Evolutionary conservation across 2,888 invertebrate species (phyloP).

Genomic region (Venusia cambrica): DNA sequence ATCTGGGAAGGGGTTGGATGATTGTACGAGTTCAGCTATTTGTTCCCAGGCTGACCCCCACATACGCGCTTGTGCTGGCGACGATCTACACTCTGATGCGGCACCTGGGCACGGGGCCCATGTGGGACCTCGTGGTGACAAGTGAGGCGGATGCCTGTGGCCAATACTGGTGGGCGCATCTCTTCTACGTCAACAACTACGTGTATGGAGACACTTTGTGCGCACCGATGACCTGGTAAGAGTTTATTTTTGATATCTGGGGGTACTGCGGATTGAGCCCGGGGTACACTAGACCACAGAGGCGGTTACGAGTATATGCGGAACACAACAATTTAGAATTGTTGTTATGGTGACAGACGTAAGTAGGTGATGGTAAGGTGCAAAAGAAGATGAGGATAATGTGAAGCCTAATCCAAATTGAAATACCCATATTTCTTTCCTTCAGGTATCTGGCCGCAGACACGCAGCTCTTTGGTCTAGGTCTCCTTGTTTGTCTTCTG

Average conservation of each 20-base stretch:
- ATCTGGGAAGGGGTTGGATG: no score
- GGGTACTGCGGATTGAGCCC: no score
- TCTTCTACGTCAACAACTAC: slow-evolving; percentile 71
- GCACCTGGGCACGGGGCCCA: slow-evolving; percentile 52
- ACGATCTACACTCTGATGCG: slow-evolving; percentile 58
- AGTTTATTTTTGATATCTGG: slow-evolving; percentile 3
- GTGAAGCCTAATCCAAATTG: no score
- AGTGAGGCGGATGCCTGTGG: slow-evolving; percentile 57
- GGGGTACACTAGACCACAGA: no score
- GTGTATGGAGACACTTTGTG: slow-evolving; percentile 51
- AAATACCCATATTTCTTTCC: no score
- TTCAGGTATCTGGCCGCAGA: slow-evolving; percentile 73
- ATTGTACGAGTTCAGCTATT: no score
- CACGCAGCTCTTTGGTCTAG: slow-evolving; percentile 65
- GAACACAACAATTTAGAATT: no score
- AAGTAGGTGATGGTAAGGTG: no score
- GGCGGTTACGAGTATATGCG: no score
- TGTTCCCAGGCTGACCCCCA: slow-evolving; percentile 62
- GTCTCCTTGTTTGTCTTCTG: slow-evolving; percentile 55
- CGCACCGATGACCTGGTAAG: slow-evolving; percentile 62
- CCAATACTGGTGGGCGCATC: slow-evolving; percentile 70
- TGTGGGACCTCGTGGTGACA: slow-evolving; percentile 56
- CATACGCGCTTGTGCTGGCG: slow-evolving; percentile 58
- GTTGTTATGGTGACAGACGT: no score
- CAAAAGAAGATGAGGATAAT: no score